Evolutionary conservation across 2,888 invertebrate species (phyloP).

Genomic region (Lasius platythorax): DNA sequence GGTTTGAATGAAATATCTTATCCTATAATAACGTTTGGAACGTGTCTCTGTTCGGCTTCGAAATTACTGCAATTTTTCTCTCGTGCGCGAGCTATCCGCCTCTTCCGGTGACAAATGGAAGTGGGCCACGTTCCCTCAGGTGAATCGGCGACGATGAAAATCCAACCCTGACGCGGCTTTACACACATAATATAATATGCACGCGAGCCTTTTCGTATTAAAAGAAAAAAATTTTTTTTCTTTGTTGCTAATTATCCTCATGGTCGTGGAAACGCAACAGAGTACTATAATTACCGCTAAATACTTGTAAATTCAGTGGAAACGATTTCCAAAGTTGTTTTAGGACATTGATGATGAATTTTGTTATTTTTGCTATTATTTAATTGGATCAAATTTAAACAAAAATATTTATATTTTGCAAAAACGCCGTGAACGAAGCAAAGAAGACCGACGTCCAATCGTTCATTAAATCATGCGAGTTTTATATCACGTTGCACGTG

Average conservation of each 20-base stretch:
- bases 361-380: neutral
- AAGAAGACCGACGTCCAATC: neutral
- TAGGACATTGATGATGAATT: neutral
- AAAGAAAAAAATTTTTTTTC: neutral
- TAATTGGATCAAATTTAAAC: neutral
- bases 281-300: constrained; percentile 13
- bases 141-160: constrained; percentile 23
- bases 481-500: neutral
- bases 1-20: constrained; percentile 15
- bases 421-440: neutral
- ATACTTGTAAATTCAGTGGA: neutral
- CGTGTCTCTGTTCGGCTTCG: constrained; percentile 26
- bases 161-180: neutral
- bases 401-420: neutral
- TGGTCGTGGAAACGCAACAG: constrained; percentile 48
- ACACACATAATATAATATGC: neutral
- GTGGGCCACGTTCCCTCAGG: constrained; percentile 39
- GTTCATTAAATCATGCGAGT: constrained; percentile 5
- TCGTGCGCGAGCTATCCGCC: constrained; percentile 35
- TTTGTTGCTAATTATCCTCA: constrained; percentile 18
- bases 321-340: neutral
- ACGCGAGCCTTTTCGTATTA: neutral
- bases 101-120: constrained; percentile 50
- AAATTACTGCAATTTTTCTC: constrained; percentile 54
- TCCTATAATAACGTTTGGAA: constrained; percentile 41